Evolutionary conservation across 2,888 invertebrate species (phyloP), one percentile per base, ranked within the genome.

Genomic region (Agrochola litura): DNA sequence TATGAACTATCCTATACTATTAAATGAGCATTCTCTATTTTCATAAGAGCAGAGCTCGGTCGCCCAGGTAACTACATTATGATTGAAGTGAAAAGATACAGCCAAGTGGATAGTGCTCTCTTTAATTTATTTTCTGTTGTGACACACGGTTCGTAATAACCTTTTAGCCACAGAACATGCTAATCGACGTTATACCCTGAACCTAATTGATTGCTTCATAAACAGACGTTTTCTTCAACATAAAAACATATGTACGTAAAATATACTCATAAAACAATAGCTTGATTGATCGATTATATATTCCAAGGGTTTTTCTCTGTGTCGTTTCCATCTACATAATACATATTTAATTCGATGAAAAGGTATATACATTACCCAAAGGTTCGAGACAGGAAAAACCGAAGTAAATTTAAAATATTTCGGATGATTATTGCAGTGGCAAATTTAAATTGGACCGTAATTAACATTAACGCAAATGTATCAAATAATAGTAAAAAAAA

Each of bases 251-350:
- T 65, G 49, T 71, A 69, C n/a, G 25, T 30, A 65, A 54, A 70
- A 78, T 41, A 70, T 66, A 73, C 58, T 49, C 58, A 63, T 69
- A 60, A 58, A 68, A 83, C 67, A 83, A 83, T 86, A 37, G 54
- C 60, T 67, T 86, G 86, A 84, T 84, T 84, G 84, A 86, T 86
- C 64, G 83, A 86, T 83, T 83, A 73, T 69, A 75, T 85, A 79
- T 83, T 52, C 73, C 65, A 73, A 70, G 70, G 64, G 73, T 79
- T 75, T 80, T 78, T 83, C 56, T 60, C 66, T 75, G 70, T 83
- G 72, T 83, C 83, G 72, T 52, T 79, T 63, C 77, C 65, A 86
- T 84, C 83, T 79, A 76, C 79, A 84, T 84, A 83, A 86, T 83
- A 85, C 73, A 82, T 85, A 82, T 83, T 85, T 82, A 85, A 82